These are phyloP conservation scores for Drosophila takahashii DNA, from an alignment of 1,140 invertebrate species.

Conservation along the genomic window DNA sequence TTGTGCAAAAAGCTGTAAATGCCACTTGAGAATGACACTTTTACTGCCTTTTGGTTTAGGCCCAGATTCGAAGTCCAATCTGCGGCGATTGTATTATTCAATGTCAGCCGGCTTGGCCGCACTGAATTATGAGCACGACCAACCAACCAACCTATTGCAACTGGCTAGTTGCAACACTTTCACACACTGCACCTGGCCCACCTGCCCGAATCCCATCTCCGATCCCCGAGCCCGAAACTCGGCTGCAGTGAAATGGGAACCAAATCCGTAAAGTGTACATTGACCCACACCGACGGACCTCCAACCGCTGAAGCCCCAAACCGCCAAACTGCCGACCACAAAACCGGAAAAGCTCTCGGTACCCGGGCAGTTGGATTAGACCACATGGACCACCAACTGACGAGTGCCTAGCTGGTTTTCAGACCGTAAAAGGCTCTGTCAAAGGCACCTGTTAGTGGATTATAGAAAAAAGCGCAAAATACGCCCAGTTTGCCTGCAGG, in stretches of 20 bases:
- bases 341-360: conserved; percentile 61
- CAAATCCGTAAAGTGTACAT: conserved; percentile 81
- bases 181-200: conserved; percentile 53
- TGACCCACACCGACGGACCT: conserved; percentile 56
- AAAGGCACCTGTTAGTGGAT: conserved; percentile 38
- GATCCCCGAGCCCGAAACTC: conserved; percentile 16
- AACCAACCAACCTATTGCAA: conserved; percentile 27
- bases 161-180: conserved; percentile 70
- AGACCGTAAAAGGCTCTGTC: conserved; percentile 61
- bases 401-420: conserved; percentile 43
- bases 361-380: conserved; percentile 19
- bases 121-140: conserved; percentile 46
- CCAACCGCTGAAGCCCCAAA: conserved; percentile 12
- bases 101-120: conserved; percentile 58
- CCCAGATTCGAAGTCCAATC: conserved; percentile 32
- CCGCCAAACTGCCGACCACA: conserved; percentile 20
- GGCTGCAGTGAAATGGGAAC: conserved; percentile 61
- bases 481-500: neutral
- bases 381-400: conserved; percentile 25
- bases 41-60: conserved; percentile 53
- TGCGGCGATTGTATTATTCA: conserved; percentile 66
- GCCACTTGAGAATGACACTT: conserved; percentile 51
- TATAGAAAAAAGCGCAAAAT: conserved; percentile 7
- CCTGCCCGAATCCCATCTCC: neutral
- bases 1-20: conserved; percentile 56